Base-by-base conservation (phyloP, 2,888 invertebrate genomes). In the Caenorhabditis macrosperma region DNA sequence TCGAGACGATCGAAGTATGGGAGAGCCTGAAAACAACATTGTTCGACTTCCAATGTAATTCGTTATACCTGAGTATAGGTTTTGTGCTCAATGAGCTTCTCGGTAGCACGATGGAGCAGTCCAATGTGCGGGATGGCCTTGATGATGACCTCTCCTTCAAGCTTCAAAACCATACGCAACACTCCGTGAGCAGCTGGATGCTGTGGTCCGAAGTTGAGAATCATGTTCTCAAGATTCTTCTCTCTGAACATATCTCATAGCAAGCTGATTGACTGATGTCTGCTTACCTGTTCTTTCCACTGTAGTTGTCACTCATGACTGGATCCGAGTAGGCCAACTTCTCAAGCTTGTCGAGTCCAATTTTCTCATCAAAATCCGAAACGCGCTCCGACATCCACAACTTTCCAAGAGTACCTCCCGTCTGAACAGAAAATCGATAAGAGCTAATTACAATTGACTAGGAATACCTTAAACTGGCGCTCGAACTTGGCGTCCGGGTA, bases 61-160 rank as follows among this genome's bases (percentile, higher is more conserved):
- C n/a, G n/a, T n/a, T 9, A 33, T n/a, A 85, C 85, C 82, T 98
- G 98, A 1, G 95, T 95, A 91, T 97, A 99, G 0, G 98, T 99
- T 92, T 99, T 99, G 92, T 98, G 96, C 91, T 99, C 98, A 50
- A 98, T 97, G 26, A 99, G 93, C 91, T 99, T 99, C 91, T 99
- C 98, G 0, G 98, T 99, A 46, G 95, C 99, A 28, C 98, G 94
- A 92, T 99, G 99, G 24, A 99, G 93, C 0, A 99, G 93, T 0
- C 99, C 99, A 86, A 99, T 97, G 91, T 99, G 99, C 0, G 98
- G 98, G 91, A 97, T 97, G 0, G 96, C 95, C 22, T 94, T 93
- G 69, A 95, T 92, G 0, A 98, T 95, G 10, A 94, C 93, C 92
- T 96, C 96, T 85, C 95, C 95, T 85, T 95, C 94, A 4, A 96